A percentile compares a stretch with the other conserved stretches of the same genome.
These are phyloP conservation scores for Catostylus mosaicus DNA, from an alignment of 30 jellyfish, hydroid and myxozoan genomes.

Conservation along the genomic window DNA sequence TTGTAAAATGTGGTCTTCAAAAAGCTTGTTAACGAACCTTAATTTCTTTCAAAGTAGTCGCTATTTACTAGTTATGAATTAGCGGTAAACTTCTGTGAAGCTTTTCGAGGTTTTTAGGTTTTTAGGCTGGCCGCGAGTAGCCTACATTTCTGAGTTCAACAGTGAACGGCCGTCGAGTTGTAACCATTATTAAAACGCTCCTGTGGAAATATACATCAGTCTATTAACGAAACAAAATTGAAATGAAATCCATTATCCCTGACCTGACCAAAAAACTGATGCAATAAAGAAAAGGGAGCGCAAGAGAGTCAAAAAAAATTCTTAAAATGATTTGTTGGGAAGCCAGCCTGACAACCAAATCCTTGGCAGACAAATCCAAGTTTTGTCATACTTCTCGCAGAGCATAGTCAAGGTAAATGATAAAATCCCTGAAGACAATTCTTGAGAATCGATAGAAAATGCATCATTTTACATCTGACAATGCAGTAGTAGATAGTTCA, in stretches of 20 bases:
- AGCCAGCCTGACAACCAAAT: slow-evolving; percentile 3
- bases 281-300: neutral
- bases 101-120: slow-evolving; percentile 25
- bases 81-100: slow-evolving; percentile 5
- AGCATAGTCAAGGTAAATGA: no score
- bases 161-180: neutral
- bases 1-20: slow-evolving; percentile 19
- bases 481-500: no score
- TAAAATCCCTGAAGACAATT: no score
- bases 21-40: neutral
- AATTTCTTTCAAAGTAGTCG: neutral
- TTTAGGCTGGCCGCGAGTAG: slow-evolving; percentile 25
- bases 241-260: no score
- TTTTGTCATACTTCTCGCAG: slow-evolving; percentile 7
- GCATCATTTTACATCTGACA: no score
- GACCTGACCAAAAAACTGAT: no score
- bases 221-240: no score
- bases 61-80: neutral
- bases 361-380: neutral
- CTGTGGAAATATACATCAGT: no score
- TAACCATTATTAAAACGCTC: no score
- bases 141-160: neutral
- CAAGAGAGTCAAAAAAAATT: neutral
- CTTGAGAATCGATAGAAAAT: no score
- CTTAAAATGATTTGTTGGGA: neutral